Percentiles rank a stretch among this genome's conserved stretches.
Evolutionary conservation across 1,140 invertebrate genomes (phyloP).

Genomic region (Thalassaphorura encarpata): DNA sequence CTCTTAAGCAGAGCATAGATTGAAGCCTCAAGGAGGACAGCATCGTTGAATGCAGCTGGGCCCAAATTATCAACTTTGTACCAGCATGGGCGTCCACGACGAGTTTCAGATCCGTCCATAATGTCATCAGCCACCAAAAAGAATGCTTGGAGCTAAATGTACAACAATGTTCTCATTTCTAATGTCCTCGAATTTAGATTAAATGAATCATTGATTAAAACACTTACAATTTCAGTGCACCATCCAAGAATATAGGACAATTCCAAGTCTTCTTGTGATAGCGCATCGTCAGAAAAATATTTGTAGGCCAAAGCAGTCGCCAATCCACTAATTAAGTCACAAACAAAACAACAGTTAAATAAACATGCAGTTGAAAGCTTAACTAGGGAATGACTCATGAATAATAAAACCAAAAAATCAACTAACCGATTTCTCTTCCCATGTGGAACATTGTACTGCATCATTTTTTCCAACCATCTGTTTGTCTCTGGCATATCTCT

Average conservation of each 20-base stretch:
- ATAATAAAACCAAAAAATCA: background rate
- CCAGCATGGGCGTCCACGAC: constrained; percentile 84
- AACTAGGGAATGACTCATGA: too few species aligned
- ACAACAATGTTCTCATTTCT: constrained; percentile 34
- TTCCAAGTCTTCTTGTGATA: background rate
- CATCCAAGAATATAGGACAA: constrained; percentile 7
- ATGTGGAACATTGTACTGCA: constrained; percentile 69
- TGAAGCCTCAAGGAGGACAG: constrained; percentile 62
- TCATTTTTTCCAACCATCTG: constrained; percentile 40
- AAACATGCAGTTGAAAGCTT: background rate
- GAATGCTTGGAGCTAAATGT: constrained; percentile 52
- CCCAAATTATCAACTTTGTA: constrained; percentile 70
- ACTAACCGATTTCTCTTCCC: constrained; percentile 58
- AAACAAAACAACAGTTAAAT: background rate
- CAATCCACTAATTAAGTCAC: background rate
- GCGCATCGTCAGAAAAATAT: background rate
- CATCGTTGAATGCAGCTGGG: constrained; percentile 76
- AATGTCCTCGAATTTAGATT: background rate
- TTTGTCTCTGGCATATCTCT: background rate
- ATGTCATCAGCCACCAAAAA: constrained; percentile 83
- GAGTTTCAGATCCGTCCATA: constrained; percentile 69
- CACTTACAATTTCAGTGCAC: constrained; percentile 39
- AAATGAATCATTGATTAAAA: background rate
- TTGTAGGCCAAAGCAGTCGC: background rate
- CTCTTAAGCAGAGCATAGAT: constrained; percentile 67